These are phyloP conservation scores for Pao palembangensis DNA, from an alignment of 2,113 vertebrate species.

Conservation along the genomic window DNA sequence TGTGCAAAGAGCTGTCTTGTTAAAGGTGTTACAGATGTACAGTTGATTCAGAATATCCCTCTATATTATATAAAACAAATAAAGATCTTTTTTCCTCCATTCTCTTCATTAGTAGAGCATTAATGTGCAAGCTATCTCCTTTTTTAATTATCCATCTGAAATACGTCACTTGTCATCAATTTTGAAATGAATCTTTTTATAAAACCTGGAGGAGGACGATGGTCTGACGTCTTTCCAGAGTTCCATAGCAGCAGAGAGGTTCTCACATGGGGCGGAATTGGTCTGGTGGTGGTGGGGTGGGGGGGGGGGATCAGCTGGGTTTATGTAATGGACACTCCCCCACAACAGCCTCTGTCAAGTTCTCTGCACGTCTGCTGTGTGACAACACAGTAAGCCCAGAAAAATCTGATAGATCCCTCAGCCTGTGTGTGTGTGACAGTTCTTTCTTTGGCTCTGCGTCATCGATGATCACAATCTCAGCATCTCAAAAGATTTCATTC, in stretches of 20 bases:
- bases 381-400: constrained; percentile 10
- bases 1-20: no score
- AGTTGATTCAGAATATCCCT: background rate
- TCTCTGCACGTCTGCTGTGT: constrained; percentile 20
- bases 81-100: background rate
- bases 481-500: constrained; percentile 31
- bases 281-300: background rate
- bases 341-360: constrained; percentile 38
- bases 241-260: no score
- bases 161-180: no score
- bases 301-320: background rate
- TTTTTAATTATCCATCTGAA: no score
- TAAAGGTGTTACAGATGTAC: no score
- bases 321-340: constrained; percentile 45
- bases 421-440: constrained; percentile 13
- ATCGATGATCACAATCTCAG: constrained; percentile 39
- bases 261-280: no score
- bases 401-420: constrained; percentile 19
- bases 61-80: background rate
- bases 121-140: no score
- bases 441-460: constrained; percentile 46
- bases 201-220: background rate
- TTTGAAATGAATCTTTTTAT: no score
- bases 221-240: background rate
- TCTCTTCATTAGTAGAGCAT: background rate